Evolutionary conservation across 2,797 vertebrate genomes (phyloP).

Genomic region (Meda fulgida): DNA sequence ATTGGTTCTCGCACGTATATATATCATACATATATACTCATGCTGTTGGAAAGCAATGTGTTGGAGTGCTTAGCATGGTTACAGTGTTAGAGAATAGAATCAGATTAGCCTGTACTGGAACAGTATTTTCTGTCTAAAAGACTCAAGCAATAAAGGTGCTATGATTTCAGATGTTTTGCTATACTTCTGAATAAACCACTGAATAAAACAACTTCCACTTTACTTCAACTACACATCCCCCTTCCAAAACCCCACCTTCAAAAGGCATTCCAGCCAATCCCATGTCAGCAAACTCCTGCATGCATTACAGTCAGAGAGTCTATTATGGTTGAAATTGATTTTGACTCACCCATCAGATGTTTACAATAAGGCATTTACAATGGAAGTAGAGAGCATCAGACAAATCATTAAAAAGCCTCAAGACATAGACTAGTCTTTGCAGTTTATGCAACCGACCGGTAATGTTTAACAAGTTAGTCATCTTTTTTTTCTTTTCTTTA

Average conservation of each 20-base stretch:
- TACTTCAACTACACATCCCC: background rate
- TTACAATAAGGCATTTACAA: background rate
- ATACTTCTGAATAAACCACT: background rate
- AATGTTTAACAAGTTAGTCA: too few relatives aligned
- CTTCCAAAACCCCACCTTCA: background rate
- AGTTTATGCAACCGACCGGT: too few relatives aligned
- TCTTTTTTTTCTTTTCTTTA: background rate
- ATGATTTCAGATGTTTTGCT: background rate
- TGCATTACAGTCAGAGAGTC: background rate
- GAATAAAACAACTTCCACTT: background rate
- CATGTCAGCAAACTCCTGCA: background rate
- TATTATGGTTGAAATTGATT: background rate
- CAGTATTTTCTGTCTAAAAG: background rate
- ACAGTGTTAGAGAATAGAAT: background rate
- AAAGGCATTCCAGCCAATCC: background rate
- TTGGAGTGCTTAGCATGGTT: background rate
- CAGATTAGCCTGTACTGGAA: background rate
- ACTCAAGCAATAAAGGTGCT: background rate
- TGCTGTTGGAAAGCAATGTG: background rate
- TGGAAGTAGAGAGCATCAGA: background rate
- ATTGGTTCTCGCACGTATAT: too few relatives aligned
- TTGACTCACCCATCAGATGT: background rate
- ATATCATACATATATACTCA: background rate
- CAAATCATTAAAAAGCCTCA: conserved; percentile 1
- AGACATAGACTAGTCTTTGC: too few relatives aligned